These are phyloP conservation scores for Podiceps cristatus DNA, from an alignment of 2,113 vertebrate species.

Conservation along the genomic window DNA sequence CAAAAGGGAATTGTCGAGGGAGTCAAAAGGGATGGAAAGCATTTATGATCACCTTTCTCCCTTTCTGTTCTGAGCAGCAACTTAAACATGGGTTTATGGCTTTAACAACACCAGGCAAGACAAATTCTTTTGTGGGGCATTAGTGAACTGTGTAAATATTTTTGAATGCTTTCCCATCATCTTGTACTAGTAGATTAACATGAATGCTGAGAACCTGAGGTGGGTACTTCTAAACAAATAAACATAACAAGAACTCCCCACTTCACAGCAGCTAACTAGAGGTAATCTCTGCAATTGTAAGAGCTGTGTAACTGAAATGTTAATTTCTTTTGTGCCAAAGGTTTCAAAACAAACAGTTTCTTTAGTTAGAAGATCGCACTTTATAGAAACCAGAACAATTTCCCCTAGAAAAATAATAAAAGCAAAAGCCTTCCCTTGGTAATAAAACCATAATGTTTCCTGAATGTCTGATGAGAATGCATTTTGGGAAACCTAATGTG, in stretches of 20 bases:
- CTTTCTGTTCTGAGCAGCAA: not conserved
- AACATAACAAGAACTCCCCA: not conserved
- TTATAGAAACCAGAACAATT: slow-evolving; percentile 12
- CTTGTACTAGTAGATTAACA: not conserved
- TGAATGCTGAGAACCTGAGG: not conserved
- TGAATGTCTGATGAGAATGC: slow-evolving; percentile 23
- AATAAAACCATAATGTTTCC: slow-evolving; percentile 19
- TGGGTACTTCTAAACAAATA: not conserved
- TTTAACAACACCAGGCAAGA: not conserved
- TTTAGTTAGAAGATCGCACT: slow-evolving; percentile 1
- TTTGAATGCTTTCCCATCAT: not conserved
- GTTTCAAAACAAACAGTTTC: slow-evolving; percentile 20
- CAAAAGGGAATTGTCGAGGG: not conserved
- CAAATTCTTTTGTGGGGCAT: not conserved
- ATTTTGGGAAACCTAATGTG: slow-evolving; percentile 12
- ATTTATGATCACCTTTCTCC: not conserved
- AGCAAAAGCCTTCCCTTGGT: slow-evolving; percentile 5
- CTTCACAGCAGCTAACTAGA: not conserved
- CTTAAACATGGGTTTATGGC: not conserved
- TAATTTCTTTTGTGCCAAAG: slow-evolving; percentile 20
- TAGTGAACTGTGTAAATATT: not conserved
- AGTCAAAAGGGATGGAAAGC: not conserved
- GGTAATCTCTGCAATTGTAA: not conserved
- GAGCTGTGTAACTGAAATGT: not conserved
- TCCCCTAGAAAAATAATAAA: slow-evolving; percentile 26